A percentile compares a stretch with the other conserved stretches of the same genome.
Evolutionary conservation across 2,113 vertebrate genomes (phyloP).

Genomic region (Asarcornis scutulata): DNA sequence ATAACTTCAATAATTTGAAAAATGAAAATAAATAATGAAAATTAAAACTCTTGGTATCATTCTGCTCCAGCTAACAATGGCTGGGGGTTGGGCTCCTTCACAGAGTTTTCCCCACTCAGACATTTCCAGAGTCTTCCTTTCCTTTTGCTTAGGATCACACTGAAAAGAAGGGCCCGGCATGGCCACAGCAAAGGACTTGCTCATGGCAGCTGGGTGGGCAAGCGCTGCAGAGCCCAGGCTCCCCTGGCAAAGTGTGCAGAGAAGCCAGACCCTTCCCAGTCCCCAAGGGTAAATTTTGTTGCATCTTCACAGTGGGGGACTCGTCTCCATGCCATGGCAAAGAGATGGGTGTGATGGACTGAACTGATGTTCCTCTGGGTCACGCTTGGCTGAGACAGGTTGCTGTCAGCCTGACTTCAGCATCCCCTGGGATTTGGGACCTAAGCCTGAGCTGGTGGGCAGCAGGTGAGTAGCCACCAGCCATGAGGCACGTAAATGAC

Average conservation of each 20-base stretch:
- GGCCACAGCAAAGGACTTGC: neutral
- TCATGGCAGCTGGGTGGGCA: neutral
- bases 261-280: accelerated
- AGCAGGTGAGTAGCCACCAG: neutral
- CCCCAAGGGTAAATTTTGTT: neutral
- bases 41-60: neutral
- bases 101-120: neutral
- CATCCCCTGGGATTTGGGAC: neutral
- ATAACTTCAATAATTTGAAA: neutral
- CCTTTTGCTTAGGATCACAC: neutral
- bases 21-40: neutral
- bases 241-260: accelerated
- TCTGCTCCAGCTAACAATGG: neutral
- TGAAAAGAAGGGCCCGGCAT: neutral
- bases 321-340: accelerated
- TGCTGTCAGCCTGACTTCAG: neutral
- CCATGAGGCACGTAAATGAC: neutral
- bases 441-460: neutral
- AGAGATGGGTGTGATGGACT: neutral
- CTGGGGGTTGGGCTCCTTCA: neutral
- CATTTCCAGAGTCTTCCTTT: neutral
- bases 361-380: neutral
- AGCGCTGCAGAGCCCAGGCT: neutral
- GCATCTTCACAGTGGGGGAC: neutral
- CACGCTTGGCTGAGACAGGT: no score